Conservation (phyloP, 2,888 invertebrate species). For the Emmelina monodactyla region DNA sequence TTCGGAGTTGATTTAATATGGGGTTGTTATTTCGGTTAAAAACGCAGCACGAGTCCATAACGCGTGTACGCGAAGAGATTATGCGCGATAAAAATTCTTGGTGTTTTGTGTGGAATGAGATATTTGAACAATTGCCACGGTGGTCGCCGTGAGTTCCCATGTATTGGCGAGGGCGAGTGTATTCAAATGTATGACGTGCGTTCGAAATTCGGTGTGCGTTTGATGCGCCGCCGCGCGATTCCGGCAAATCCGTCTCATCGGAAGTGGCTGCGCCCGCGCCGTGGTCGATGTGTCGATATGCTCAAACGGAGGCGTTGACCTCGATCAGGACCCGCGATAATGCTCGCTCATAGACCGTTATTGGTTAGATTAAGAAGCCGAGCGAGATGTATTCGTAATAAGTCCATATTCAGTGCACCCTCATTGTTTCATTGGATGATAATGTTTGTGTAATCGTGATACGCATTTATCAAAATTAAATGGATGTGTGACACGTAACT, state of each 20-base stretch:
- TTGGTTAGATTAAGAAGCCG: conserved; percentile 40
- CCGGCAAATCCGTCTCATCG: conserved; percentile 67
- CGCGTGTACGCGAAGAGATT: conserved; percentile 40
- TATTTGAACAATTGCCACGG: not conserved
- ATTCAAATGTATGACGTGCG: conserved; percentile 64
- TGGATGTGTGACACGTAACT: too few species aligned
- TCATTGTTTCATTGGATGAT: not conserved
- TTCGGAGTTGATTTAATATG: conserved; percentile 36
- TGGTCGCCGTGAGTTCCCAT: conserved; percentile 39
- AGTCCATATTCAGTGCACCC: not conserved
- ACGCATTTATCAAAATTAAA: too few species aligned
- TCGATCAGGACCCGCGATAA: conserved; percentile 51
- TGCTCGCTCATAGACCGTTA: conserved; percentile 36
- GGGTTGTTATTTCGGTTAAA: conserved; percentile 35
- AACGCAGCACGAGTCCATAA: conserved; percentile 29
- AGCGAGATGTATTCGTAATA: conserved; percentile 19
- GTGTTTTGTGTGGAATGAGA: conserved; percentile 6
- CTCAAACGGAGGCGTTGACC: conserved; percentile 51
- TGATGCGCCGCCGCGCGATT: conserved; percentile 65
- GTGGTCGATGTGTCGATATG: conserved; percentile 51
- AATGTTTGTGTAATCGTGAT: too few species aligned
- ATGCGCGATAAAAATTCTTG: conserved; percentile 46
- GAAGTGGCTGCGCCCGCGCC: conserved; percentile 55
- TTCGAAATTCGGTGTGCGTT: conserved; percentile 61
- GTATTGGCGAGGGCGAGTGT: conserved; percentile 32